Evolutionary conservation across 2,113 vertebrate species (phyloP).

Genomic region (Python bivittatus): DNA sequence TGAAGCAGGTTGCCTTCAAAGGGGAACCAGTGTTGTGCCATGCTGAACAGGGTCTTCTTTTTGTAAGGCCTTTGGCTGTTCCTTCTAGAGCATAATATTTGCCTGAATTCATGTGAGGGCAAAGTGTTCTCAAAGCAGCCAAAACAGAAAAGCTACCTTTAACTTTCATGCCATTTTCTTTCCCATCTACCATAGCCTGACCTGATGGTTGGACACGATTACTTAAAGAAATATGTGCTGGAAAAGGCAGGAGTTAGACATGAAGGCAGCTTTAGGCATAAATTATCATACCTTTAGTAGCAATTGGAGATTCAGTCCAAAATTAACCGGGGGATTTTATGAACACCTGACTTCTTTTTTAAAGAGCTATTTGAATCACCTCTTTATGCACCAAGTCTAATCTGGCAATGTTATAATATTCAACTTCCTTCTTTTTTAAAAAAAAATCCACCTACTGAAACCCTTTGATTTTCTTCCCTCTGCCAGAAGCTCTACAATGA

Average conservation of each 20-base stretch:
- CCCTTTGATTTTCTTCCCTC: constrained; percentile 56
- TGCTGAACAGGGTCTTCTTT: constrained; percentile 14
- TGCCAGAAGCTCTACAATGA: constrained; percentile 54
- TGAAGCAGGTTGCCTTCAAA: constrained; percentile 11
- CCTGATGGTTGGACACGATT: not conserved
- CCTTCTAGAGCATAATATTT: constrained; percentile 6
- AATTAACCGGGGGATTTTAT: constrained; percentile 55
- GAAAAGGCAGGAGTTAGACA: constrained; percentile 16
- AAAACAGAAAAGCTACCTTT: not conserved
- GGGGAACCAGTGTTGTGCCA: not conserved
- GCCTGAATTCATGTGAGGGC: constrained; percentile 2
- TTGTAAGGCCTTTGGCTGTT: not conserved
- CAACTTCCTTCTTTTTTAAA: constrained; percentile 57
- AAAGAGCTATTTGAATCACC: constrained; percentile 60
- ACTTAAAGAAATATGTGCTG: constrained; percentile 2
- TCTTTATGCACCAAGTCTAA: constrained; percentile 49
- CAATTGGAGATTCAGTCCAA: constrained; percentile 48
- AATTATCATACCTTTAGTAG: constrained; percentile 33
- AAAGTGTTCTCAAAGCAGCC: constrained; percentile 5
- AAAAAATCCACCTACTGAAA: constrained; percentile 74
- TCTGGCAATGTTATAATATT: constrained; percentile 61
- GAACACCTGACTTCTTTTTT: constrained; percentile 59
- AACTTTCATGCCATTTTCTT: not conserved
- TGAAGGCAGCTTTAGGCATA: constrained; percentile 1
- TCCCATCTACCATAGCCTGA: not conserved